Evolutionary conservation across 1,140 invertebrate genomes (phyloP).

Genomic region (Bombus superbus): DNA sequence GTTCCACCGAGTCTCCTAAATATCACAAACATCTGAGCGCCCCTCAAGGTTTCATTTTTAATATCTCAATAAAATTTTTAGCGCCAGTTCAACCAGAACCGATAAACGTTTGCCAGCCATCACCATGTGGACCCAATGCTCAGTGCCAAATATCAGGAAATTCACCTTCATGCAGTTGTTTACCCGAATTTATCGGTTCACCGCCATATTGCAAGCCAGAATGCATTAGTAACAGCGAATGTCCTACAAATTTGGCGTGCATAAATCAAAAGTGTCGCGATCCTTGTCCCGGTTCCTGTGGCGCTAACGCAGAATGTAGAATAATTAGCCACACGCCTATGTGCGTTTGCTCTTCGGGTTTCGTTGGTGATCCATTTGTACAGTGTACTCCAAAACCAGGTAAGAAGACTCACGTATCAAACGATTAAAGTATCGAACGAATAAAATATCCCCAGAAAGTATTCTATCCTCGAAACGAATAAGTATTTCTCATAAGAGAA

Average conservation of each 20-base stretch:
- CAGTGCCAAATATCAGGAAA: constrained; percentile 85
- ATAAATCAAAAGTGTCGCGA: constrained; percentile 84
- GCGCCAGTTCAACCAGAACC: constrained; percentile 63
- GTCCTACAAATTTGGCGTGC: constrained; percentile 83
- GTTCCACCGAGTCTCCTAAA: not conserved
- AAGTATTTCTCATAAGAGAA: not conserved
- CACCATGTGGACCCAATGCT: constrained; percentile 89
- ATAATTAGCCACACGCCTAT: constrained; percentile 86
- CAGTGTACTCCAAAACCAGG: constrained; percentile 81
- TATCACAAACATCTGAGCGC: not conserved
- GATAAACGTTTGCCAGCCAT: constrained; percentile 86
- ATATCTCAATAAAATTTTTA: constrained; percentile 10
- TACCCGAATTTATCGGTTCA: constrained; percentile 79
- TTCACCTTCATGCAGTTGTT: constrained; percentile 84
- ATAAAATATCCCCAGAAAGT: not conserved
- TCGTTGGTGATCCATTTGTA: constrained; percentile 89
- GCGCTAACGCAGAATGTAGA: constrained; percentile 85
- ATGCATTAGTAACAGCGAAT: constrained; percentile 84
- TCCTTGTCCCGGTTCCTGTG: constrained; percentile 84
- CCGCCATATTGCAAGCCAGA: constrained; percentile 84
- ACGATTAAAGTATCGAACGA: too few relatives aligned
- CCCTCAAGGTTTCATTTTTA: not conserved
- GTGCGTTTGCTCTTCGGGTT: constrained; percentile 86
- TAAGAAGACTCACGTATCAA: constrained; percentile 21
- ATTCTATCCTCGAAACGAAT: not conserved